Conservation (phyloP, 2,888 invertebrate species). For the Pammene aurita region DNA sequence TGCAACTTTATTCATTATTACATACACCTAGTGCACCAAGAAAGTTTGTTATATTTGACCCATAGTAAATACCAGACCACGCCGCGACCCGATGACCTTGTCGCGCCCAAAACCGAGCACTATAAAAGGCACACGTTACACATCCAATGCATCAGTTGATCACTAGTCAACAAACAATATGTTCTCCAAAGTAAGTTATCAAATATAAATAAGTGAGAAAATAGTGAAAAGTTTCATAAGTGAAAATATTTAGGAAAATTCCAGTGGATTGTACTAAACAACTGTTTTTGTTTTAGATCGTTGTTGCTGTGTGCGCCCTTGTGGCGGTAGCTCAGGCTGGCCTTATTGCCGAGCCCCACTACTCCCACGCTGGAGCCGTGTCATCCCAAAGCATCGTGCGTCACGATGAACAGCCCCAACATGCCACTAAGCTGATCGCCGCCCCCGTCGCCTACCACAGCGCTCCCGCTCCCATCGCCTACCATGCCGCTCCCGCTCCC, state of each 20-base stretch:
- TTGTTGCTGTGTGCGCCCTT: slow-evolving; percentile 66
- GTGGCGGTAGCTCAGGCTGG: slow-evolving; percentile 71
- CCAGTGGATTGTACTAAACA: slow-evolving; percentile 20
- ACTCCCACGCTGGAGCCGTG: slow-evolving; percentile 51
- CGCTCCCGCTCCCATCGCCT: slow-evolving; percentile 51
- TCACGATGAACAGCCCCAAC: slow-evolving; percentile 59
- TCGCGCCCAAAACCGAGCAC: slow-evolving; percentile 62
- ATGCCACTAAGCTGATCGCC: slow-evolving; percentile 51
- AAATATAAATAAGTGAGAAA: slow-evolving; percentile 1
- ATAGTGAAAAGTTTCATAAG: slow-evolving; percentile 3
- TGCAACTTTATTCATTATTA: slow-evolving; percentile 9
- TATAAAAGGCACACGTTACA: slow-evolving; percentile 64
- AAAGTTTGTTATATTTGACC: slow-evolving; percentile 38
- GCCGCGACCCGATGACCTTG: slow-evolving; percentile 72
- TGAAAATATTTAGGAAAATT: not conserved
- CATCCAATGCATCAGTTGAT: slow-evolving; percentile 64
- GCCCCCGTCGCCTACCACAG: slow-evolving; percentile 48
- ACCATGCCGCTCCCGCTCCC: slow-evolving; percentile 46
- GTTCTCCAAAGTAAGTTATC: slow-evolving; percentile 71
- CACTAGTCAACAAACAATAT: slow-evolving; percentile 59
- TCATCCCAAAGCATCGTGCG: slow-evolving; percentile 69
- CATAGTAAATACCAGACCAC: slow-evolving; percentile 42
- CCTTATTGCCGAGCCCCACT: slow-evolving; percentile 62
- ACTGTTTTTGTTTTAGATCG: slow-evolving; percentile 55
- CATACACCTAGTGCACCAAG: slow-evolving; percentile 1